These are phyloP conservation scores for Gadus macrocephalus DNA, from an alignment of 2,113 vertebrate species.

Conservation along the genomic window DNA sequence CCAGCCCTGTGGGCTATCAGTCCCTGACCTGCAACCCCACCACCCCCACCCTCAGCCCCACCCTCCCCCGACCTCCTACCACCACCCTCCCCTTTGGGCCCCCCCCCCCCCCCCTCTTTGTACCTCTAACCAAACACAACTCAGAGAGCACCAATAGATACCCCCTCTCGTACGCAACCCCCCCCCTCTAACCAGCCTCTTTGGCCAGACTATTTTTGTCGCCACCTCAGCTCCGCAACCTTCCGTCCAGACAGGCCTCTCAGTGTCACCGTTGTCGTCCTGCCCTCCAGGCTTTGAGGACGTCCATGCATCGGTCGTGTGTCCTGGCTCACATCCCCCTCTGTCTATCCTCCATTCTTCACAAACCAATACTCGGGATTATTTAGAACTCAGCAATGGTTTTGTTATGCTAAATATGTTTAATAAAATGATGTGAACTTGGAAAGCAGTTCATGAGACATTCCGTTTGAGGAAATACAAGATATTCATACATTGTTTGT, in stretches of 20 bases:
- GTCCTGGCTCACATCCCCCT: too few species aligned
- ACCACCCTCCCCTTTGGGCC: constrained; percentile 20
- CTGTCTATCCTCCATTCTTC: too few species aligned
- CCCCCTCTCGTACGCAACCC: constrained; percentile 62
- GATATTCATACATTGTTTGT: too few species aligned
- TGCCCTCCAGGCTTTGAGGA: too few species aligned
- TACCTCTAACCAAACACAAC: constrained; percentile 45
- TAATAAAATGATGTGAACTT: too few species aligned
- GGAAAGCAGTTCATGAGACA: too few species aligned
- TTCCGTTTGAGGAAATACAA: too few species aligned
- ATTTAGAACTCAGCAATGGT: too few species aligned
- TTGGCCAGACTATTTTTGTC: constrained; percentile 62
- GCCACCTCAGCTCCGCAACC: constrained; percentile 24
- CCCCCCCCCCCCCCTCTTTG: background rate
- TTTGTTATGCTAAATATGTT: too few species aligned
- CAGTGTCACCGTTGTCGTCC: constrained; percentile 78
- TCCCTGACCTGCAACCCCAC: constrained; percentile 68
- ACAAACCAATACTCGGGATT: too few species aligned
- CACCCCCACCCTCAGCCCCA: constrained; percentile 7
- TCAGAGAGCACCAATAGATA: constrained; percentile 50
- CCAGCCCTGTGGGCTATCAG: constrained; percentile 79
- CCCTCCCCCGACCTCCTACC: background rate
- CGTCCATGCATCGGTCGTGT: too few species aligned
- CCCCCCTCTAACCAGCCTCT: constrained; percentile 42
- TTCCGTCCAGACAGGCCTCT: constrained; percentile 30